These are phyloP conservation scores for Nasonia longicornis DNA, from an alignment of 1,140 invertebrate genomes.

Conservation along the genomic window DNA sequence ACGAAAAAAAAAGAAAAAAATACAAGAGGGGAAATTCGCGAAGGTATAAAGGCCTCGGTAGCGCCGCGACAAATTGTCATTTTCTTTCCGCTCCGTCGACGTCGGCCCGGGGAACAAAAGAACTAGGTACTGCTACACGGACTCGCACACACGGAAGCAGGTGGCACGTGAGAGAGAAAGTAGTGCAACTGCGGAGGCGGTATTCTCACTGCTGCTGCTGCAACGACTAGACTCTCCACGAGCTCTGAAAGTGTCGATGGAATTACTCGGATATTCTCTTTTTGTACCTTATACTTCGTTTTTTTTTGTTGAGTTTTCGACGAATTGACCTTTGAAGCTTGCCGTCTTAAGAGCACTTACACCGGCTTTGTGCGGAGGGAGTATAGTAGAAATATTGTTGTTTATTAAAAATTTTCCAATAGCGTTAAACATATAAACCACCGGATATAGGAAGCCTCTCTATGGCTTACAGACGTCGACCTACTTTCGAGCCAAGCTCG, in stretches of 20 bases:
- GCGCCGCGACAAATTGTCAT: slow-evolving; percentile 28
- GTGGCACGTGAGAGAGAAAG: background rate
- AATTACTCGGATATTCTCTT: slow-evolving; percentile 3
- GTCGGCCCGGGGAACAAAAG: slow-evolving; percentile 12
- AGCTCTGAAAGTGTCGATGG: slow-evolving; percentile 11
- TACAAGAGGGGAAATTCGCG: background rate
- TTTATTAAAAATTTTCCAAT: too few relatives aligned
- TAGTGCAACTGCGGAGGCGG: slow-evolving; percentile 17
- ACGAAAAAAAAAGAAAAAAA: background rate
- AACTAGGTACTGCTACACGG: background rate
- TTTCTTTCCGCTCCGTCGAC: slow-evolving; percentile 31
- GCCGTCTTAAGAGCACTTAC: too few relatives aligned
- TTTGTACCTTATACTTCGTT: background rate
- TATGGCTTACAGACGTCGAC: too few relatives aligned
- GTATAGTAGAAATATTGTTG: too few relatives aligned
- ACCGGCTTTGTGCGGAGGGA: too few relatives aligned
- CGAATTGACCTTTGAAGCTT: background rate
- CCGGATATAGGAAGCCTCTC: too few relatives aligned
- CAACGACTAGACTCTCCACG: background rate
- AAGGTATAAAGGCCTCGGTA: slow-evolving; percentile 6
- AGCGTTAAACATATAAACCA: too few relatives aligned
- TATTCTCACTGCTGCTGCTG: slow-evolving; percentile 1
- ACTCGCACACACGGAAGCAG: background rate
- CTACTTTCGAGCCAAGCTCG: too few relatives aligned
- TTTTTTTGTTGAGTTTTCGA: background rate